Evolutionary conservation across 2,888 invertebrate species (phyloP), one percentile per base, ranked within the genome.

Genomic region (Trisateles emortualis): DNA sequence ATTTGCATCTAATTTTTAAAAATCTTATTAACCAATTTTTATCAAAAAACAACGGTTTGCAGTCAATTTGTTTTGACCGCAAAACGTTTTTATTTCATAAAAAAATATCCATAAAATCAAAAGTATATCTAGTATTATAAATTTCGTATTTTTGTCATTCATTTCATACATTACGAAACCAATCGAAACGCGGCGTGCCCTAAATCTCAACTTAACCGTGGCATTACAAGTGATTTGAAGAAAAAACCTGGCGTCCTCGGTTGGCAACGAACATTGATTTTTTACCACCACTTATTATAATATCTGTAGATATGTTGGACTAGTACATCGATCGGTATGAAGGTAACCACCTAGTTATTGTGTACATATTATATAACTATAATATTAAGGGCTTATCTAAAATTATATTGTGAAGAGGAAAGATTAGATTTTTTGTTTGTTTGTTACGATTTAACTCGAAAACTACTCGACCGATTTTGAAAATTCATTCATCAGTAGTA

Each of bases 231-330:
- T 42, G 50, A 52, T 59, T 51, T 41, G 19, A 41, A 40, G 59
- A 74, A 82, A 81, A 78, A 75, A 80, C 78, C 40, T 24, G 78
- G 32, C 62, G 83, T 77, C 83, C 83, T 83, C 77, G 82, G 33
- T 50, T 17, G 1, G 33, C 22, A 47, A 57, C 43, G 42, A 70
- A 59, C 59, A 64, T 60, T 51, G 42, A 26, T 64, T 76, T 81
- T 81, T 80, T 78, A 67, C 38, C 13, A 33, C 3, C 30, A 48
- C 52, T 62, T 46, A 22, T 38, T 16, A 13, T 42, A 35, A 32
- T 33, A 33, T 14, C 11, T 24, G 22, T 8, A 5, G 19, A 19
- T n/a, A 17, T 13, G 26, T 2, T 5, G 9, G n/a, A 9, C 11
- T 22, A 40, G 4, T 39, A 40, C 32, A 45, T n/a, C n/a, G n/a